Percentiles rank a stretch among this genome's conserved stretches.
phyloP scores from a whole-genome alignment of 2,888 invertebrate genomes.

The Spialia ferax region DNA sequence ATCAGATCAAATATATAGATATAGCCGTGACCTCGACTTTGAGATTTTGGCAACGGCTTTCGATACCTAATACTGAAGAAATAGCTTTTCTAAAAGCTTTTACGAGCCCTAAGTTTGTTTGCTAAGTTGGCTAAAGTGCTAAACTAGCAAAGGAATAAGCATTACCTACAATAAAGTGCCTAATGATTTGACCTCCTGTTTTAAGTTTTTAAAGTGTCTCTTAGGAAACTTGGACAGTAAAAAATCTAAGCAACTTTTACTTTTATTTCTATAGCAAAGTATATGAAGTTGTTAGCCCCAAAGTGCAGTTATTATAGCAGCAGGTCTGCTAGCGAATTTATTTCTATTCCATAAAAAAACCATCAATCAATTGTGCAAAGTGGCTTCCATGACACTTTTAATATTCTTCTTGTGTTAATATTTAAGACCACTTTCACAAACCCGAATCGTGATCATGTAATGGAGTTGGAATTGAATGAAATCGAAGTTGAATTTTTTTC shows the following conservation, averaged over 20 bases:
- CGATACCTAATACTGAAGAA: neutral
- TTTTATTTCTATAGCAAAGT: too few species aligned
- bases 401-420: conserved; percentile 2
- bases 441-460: conserved; percentile 1
- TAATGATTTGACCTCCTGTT: too few species aligned
- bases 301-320: neutral
- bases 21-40: neutral
- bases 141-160: neutral
- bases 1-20: neutral
- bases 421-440: conserved; percentile 7
- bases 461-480: conserved; percentile 2
- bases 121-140: neutral
- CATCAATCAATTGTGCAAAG: neutral
- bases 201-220: too few species aligned
- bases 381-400: neutral
- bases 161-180: neutral
- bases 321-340: neutral
- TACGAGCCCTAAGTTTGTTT: neutral
- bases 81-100: neutral
- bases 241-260: too few species aligned
- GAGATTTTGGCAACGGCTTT: neutral
- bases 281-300: neutral
- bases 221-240: too few species aligned
- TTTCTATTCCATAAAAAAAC: neutral
- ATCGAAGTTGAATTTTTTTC: neutral